A percentile compares a stretch with the other conserved stretches of the same genome.
These are phyloP conservation scores for Synanthedon tipuliformis DNA, from an alignment of 2,888 invertebrate genomes.

Conservation along the genomic window DNA sequence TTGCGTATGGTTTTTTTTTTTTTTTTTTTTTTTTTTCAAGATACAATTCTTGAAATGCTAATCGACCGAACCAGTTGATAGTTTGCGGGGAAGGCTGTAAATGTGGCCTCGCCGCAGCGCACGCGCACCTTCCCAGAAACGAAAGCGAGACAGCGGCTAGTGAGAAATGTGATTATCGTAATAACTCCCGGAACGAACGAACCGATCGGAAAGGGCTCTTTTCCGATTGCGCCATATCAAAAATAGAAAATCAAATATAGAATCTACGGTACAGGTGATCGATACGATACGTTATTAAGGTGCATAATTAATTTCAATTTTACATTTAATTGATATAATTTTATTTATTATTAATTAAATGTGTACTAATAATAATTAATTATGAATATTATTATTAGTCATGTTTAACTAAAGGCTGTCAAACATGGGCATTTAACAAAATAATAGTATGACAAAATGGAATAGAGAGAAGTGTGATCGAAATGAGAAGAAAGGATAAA, in stretches of 20 bases:
- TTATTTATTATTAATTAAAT: no score
- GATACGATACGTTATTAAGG: no score
- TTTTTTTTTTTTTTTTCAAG: slow-evolving; percentile 40
- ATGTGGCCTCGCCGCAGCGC: slow-evolving; percentile 10
- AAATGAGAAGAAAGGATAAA: no score
- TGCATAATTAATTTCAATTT: no score
- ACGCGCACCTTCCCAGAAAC: slow-evolving; percentile 56
- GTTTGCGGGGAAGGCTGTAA: slow-evolving; percentile 51
- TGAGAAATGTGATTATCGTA: slow-evolving; percentile 64
- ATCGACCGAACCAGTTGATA: slow-evolving; percentile 55
- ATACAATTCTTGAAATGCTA: slow-evolving; percentile 56
- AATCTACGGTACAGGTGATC: not conserved
- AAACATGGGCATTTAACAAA: no score
- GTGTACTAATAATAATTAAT: no score
- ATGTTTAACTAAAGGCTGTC: no score
- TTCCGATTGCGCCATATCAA: slow-evolving; percentile 19
- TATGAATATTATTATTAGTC: no score
- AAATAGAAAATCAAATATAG: not conserved
- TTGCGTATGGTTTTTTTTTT: slow-evolving; percentile 15
- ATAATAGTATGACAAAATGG: no score
- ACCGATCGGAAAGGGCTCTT: slow-evolving; percentile 20
- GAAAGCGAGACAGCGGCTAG: slow-evolving; percentile 60
- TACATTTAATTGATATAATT: no score
- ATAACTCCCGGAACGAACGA: slow-evolving; percentile 52
- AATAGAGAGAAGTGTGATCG: no score